Percentiles rank a stretch among this genome's conserved stretches.
Conservation (phyloP, 2,797 vertebrate species). For the Acridotheres tristis region DNA sequence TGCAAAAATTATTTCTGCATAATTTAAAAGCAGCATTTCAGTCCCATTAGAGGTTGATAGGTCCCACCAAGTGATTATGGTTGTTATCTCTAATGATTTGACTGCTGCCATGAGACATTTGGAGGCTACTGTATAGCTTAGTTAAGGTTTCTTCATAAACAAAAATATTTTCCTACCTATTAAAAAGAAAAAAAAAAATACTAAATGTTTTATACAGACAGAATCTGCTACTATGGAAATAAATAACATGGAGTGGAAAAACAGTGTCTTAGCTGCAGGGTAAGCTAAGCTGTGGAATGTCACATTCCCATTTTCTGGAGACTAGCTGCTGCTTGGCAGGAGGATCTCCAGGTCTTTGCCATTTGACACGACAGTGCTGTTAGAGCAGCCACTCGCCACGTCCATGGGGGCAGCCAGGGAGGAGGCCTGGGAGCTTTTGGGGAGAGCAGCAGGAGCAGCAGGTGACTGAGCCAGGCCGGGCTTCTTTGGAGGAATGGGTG, state of each 20-base stretch:
- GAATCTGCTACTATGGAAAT: constrained; percentile 77
- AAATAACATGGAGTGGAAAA: constrained; percentile 79
- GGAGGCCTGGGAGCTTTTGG: constrained; percentile 65
- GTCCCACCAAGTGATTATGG: constrained; percentile 10
- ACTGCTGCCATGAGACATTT: constrained; percentile 31
- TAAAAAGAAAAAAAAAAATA: constrained; percentile 60
- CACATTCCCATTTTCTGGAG: not conserved
- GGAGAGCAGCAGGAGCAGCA: constrained; percentile 77
- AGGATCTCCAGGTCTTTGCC: constrained; percentile 90
- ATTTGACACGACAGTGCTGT: constrained; percentile 79
- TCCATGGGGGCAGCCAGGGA: constrained; percentile 77
- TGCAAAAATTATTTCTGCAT: constrained; percentile 68
- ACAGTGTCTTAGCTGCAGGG: constrained; percentile 58
- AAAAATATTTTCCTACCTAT: constrained; percentile 70
- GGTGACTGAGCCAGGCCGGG: constrained; percentile 88
- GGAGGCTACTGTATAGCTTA: constrained; percentile 69
- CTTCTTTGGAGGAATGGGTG: constrained; percentile 91
- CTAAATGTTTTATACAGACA: constrained; percentile 74
- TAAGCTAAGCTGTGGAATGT: constrained; percentile 65
- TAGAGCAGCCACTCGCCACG: constrained; percentile 83
- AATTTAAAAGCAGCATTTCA: constrained; percentile 66
- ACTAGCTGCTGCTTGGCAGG: constrained; percentile 90
- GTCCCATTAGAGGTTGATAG: constrained; percentile 49
- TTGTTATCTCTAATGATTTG: not conserved
- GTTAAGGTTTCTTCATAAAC: constrained; percentile 67